Evolutionary conservation across 2,113 vertebrate species (phyloP), one percentile per base, ranked within the genome.

Genomic region (Sebastes fasciatus): DNA sequence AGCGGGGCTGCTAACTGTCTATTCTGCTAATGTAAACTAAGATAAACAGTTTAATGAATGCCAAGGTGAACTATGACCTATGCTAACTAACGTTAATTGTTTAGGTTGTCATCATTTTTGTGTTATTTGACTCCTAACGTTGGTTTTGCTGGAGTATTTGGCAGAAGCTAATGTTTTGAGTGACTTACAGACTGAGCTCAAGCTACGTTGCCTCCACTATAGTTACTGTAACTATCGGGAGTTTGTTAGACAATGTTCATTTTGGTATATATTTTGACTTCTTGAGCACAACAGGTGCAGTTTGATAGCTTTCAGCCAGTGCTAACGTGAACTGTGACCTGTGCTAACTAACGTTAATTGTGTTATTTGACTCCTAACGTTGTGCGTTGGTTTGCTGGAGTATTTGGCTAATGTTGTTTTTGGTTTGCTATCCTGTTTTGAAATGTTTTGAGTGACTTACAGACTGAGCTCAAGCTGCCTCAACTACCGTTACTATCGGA

Each of bases 1-100:
- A 84, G 74, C 48, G 75, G 83, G 34, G 62, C 83, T 84, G 69
- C 65, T 4, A 77, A 57, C 68, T 79, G 62, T 65, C 48, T 61
- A 54, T 82, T 74, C 23, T 48, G 57, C 34, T 34, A 34, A 34
- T 34, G 34, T 68, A n/a, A 73, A 77, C 34, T 62, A 21, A 77
- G 46, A 71, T 82, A 77, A 88, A 87, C 78, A 77, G 16, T 43
- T 6, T 58, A 58, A 73, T 57, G 8, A 34, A 77, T 34, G 71
- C 40, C 58, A 26, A 66, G 9, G 4, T 40, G 4, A 9, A 12
- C 21, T 34, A 34, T 34, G 34, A 34, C 34, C 34, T 34, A 34
- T 34, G 34, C 34, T 34, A 34, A 34, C 34, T 34, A 34, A 34
- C 34, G 34, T 34, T 34, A 34, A 34, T 34, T 34, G 34, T 34